Conservation (phyloP, 2,888 invertebrate genomes). For the Hypercompe scribonia region DNA sequence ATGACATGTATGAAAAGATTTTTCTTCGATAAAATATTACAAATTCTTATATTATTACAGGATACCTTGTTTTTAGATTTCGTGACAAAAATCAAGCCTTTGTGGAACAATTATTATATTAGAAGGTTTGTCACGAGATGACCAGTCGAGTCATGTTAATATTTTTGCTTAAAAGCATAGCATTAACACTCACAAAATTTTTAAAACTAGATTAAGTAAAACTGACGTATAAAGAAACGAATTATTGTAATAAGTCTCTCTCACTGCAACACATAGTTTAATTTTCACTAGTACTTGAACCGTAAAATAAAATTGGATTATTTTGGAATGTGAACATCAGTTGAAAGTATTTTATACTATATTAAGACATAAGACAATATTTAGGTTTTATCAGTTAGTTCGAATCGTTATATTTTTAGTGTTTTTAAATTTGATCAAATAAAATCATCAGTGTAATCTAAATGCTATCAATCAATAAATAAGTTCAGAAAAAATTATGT, state of each 20-base stretch:
- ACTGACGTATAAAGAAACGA: slow-evolving; percentile 73
- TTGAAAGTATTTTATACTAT: slow-evolving; percentile 6
- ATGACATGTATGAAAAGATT: slow-evolving; percentile 58
- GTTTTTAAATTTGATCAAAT: neutral
- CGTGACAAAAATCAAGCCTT: slow-evolving; percentile 44
- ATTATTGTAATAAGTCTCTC: slow-evolving; percentile 68
- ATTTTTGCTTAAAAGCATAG: slow-evolving; percentile 58
- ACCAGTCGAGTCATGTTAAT: slow-evolving; percentile 59
- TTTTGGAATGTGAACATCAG: neutral
- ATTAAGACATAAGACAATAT: slow-evolving; percentile 26
- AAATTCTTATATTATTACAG: slow-evolving; percentile 50
- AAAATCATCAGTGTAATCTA: neutral
- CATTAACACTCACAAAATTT: slow-evolving; percentile 49
- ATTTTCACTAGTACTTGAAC: slow-evolving; percentile 19
- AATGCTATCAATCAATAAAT: neutral
- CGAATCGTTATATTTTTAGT: neutral
- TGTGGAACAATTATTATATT: slow-evolving; percentile 56
- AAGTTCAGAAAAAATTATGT: neutral
- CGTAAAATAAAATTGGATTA: slow-evolving; percentile 14
- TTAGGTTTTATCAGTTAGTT: slow-evolving; percentile 1
- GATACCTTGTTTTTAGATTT: slow-evolving; percentile 47
- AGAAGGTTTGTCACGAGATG: slow-evolving; percentile 71
- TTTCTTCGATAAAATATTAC: slow-evolving; percentile 44
- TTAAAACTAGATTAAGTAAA: slow-evolving; percentile 51
- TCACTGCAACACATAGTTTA: slow-evolving; percentile 22